Conservation (phyloP, 2,797 vertebrate genomes). For the Alauda arvensis region DNA sequence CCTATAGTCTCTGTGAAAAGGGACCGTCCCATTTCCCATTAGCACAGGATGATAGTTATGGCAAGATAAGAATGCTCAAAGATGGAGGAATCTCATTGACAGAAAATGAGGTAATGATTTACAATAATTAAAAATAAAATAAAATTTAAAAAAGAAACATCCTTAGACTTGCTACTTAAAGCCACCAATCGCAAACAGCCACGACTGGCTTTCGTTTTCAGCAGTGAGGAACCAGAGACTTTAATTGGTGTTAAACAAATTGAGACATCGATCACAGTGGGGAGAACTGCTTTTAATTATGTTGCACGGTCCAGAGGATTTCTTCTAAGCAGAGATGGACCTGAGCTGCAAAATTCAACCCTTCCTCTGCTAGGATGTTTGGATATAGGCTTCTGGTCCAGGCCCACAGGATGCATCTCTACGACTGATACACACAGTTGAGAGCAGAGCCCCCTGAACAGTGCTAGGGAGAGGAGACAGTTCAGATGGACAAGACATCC, state of each 20-base stretch:
- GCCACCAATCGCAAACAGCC: constrained; percentile 65
- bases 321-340: constrained; percentile 65
- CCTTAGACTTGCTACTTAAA: constrained; percentile 74
- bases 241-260: constrained; percentile 56
- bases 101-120: constrained; percentile 79
- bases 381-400: constrained; percentile 59
- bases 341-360: constrained; percentile 65
- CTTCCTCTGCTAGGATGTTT: constrained; percentile 55
- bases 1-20: constrained; percentile 80
- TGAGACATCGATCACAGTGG: constrained; percentile 64
- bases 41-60: constrained; percentile 77
- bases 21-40: constrained; percentile 72
- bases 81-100: constrained; percentile 70
- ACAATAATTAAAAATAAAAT: constrained; percentile 75
- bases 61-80: constrained; percentile 69
- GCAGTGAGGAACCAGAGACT: constrained; percentile 59
- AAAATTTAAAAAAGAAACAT: constrained; percentile 13
- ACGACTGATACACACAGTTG: constrained; percentile 40
- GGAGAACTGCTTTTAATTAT: constrained; percentile 63
- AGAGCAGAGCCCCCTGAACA: constrained; percentile 62
- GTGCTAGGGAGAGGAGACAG: constrained; percentile 57
- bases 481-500: constrained; percentile 51
- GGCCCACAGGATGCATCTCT: constrained; percentile 49
- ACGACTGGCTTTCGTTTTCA: constrained; percentile 48
- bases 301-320: constrained; percentile 42